Percentiles rank a stretch among this genome's conserved stretches.
These are phyloP conservation scores for Ornithoptera priamus DNA, from an alignment of 2,888 invertebrate species.

Conservation along the genomic window DNA sequence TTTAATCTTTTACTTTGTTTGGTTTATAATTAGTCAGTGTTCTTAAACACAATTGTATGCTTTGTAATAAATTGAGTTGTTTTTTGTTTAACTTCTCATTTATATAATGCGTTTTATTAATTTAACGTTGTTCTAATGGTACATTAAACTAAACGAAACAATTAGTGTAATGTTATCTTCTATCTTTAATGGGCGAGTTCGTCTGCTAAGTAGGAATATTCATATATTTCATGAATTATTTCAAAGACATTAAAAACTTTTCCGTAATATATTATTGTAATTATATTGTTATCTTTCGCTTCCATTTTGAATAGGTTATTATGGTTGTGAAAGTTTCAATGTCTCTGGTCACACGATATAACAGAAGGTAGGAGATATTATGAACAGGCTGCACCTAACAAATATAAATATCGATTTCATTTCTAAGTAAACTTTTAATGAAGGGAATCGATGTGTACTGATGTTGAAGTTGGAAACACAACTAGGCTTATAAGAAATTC, in stretches of 20 bases:
- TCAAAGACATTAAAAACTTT: background rate
- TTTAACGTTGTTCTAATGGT: background rate
- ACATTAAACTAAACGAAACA: constrained; percentile 1
- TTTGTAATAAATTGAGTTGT: no score
- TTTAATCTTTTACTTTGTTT: no score
- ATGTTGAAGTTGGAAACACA: background rate
- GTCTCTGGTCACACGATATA: background rate
- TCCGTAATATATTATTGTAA: background rate
- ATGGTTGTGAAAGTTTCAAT: no score
- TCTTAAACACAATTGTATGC: no score
- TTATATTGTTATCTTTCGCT: background rate
- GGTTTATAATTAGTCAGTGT: no score
- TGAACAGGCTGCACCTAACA: background rate
- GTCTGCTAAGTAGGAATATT: background rate
- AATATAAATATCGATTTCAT: no score
- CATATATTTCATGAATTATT: background rate
- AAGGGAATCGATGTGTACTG: background rate
- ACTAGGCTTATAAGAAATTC: background rate
- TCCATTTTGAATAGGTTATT: background rate
- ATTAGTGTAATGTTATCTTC: no score
- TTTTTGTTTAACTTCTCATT: no score
- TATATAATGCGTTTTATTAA: no score
- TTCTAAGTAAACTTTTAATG: background rate
- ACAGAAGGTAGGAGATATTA: background rate
- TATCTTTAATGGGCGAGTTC: no score